phyloP scores from a whole-genome alignment of 2,888 invertebrate genomes.

The Stramonita haemastoma region DNA sequence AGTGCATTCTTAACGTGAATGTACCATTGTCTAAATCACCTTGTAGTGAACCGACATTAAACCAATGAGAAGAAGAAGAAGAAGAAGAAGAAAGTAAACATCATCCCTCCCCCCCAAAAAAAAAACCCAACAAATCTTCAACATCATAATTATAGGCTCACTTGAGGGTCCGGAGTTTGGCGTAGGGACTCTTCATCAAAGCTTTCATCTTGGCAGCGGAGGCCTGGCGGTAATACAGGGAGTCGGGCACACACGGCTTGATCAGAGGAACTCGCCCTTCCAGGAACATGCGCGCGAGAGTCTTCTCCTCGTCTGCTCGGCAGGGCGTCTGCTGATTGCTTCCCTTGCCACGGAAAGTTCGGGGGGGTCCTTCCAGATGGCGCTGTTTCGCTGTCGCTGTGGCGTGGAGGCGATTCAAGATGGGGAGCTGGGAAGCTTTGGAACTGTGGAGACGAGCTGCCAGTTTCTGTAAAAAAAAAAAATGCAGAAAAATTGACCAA shows the following conservation, averaged over 20 bases:
- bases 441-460: conserved; percentile 37
- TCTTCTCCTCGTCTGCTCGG: conserved; percentile 12
- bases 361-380: not conserved
- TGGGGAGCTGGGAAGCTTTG: conserved; percentile 29
- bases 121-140: too few species aligned
- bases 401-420: conserved; percentile 36
- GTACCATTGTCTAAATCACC: too few species aligned
- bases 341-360: not conserved
- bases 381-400: conserved; percentile 10
- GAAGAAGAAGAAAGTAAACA: too few species aligned
- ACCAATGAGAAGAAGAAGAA: too few species aligned
- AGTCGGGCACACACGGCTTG: conserved; percentile 67
- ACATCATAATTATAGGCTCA: too few species aligned
- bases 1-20: too few species aligned
- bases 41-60: too few species aligned
- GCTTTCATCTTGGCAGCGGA: conserved; percentile 45
- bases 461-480: conserved; percentile 32
- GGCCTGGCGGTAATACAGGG: conserved; percentile 63
- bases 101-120: too few species aligned
- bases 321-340: not conserved
- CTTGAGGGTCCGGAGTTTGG: conserved; percentile 36
- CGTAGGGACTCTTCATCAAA: conserved; percentile 41
- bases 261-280: conserved; percentile 66
- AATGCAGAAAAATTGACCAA: too few species aligned
- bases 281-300: conserved; percentile 65